phyloP scores from a whole-genome alignment of 2,113 vertebrate species.

The Pachypanchax playfairii region DNA sequence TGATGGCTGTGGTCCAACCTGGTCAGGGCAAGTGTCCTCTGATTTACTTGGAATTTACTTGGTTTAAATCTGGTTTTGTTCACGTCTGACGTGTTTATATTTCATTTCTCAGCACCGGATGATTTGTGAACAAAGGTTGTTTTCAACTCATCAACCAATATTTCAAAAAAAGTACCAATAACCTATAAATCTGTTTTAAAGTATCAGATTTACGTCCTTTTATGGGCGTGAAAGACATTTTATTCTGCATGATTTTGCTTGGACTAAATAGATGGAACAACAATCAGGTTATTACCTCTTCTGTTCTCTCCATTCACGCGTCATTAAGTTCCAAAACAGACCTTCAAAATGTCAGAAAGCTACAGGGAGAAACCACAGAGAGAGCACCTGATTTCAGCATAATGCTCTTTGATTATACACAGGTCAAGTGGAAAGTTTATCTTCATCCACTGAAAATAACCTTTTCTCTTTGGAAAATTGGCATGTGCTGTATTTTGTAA shows the following conservation, averaged over 20 bases:
- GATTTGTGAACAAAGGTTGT: slow-evolving; percentile 14
- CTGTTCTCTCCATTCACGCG: slow-evolving; percentile 42
- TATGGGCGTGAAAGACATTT: too few relatives aligned
- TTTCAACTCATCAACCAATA: slow-evolving; percentile 26
- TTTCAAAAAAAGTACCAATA: not conserved
- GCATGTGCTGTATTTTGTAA: slow-evolving; percentile 39
- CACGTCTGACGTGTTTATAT: slow-evolving; percentile 42
- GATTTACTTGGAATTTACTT: slow-evolving; percentile 22
- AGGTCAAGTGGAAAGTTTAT: slow-evolving; percentile 63
- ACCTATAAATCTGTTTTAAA: not conserved
- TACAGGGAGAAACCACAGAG: slow-evolving; percentile 53
- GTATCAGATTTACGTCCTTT: too few relatives aligned
- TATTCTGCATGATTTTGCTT: not conserved
- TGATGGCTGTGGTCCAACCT: slow-evolving; percentile 45
- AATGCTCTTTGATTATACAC: slow-evolving; percentile 57
- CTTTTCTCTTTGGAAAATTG: slow-evolving; percentile 57
- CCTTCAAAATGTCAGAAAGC: slow-evolving; percentile 70
- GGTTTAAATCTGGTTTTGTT: slow-evolving; percentile 44
- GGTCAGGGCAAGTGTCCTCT: slow-evolving; percentile 33
- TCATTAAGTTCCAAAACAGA: slow-evolving; percentile 52
- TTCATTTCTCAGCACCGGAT: slow-evolving; percentile 12
- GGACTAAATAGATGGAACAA: slow-evolving; percentile 11
- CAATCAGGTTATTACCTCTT: slow-evolving; percentile 10
- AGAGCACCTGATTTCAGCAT: slow-evolving; percentile 56
- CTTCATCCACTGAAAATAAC: slow-evolving; percentile 57